These are phyloP conservation scores for Podarcis lilfordi DNA, from an alignment of 2,797 vertebrate genomes.

Conservation along the genomic window DNA sequence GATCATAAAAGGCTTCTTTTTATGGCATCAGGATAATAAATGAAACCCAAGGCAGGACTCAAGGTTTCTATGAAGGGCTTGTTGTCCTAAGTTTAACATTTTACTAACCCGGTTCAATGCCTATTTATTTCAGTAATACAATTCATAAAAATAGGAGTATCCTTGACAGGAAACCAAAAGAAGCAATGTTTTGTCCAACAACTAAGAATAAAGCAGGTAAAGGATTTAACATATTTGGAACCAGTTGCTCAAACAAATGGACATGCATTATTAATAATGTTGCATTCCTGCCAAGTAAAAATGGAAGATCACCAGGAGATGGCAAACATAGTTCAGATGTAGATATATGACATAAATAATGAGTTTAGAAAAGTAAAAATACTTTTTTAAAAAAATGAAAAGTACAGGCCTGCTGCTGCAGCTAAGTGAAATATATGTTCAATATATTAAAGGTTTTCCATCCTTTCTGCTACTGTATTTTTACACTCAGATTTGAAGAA, in stretches of 20 bases:
- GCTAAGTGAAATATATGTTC: neutral
- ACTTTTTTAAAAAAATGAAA: too few species aligned
- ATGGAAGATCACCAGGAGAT: slow-evolving; percentile 20
- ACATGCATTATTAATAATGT: slow-evolving; percentile 38
- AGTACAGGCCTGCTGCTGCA: slow-evolving; percentile 3
- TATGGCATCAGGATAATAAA: neutral
- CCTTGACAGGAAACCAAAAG: neutral
- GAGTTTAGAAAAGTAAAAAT: slow-evolving; percentile 9
- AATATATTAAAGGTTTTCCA: too few species aligned
- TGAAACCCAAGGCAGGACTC: too few species aligned
- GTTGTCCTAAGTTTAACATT: neutral
- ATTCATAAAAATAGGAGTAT: neutral
- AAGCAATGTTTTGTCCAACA: neutral
- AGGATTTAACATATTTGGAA: slow-evolving; percentile 9
- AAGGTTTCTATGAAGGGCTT: too few species aligned
- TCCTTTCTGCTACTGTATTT: too few species aligned
- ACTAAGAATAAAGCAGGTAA: slow-evolving; percentile 20
- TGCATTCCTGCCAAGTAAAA: slow-evolving; percentile 20
- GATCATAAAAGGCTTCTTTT: neutral
- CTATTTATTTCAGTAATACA: neutral
- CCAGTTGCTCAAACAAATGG: slow-evolving; percentile 29
- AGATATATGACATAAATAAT: slow-evolving; percentile 29
- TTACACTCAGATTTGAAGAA: too few species aligned
- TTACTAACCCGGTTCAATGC: neutral
- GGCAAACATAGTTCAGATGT: slow-evolving; percentile 22